A percentile compares a stretch with the other conserved stretches of the same genome.
Evolutionary conservation across 2,888 invertebrate species (phyloP).

Genomic region (Neocrepidodera transversa): DNA sequence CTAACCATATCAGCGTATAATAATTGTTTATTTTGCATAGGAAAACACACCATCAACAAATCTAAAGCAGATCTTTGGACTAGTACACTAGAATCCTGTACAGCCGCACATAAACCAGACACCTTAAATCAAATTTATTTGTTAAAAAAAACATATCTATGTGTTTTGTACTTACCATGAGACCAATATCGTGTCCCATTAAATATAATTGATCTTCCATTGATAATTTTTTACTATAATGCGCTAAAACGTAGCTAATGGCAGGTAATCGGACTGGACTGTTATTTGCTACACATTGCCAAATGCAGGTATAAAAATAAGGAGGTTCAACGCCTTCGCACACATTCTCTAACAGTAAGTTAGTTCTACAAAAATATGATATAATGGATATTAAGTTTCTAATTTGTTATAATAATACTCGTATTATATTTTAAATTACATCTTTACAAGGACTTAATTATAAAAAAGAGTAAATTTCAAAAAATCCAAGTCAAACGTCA

Average conservation of each 20-base stretch:
- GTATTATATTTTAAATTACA: no score
- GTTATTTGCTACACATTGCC: slow-evolving; percentile 86
- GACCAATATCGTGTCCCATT: slow-evolving; percentile 83
- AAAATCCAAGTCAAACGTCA: no score
- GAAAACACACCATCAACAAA: slow-evolving; percentile 81
- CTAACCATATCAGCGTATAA: slow-evolving; percentile 73
- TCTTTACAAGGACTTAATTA: no score
- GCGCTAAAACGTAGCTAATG: slow-evolving; percentile 78
- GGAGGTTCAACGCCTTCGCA: slow-evolving; percentile 77
- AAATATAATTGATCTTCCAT: slow-evolving; percentile 84
- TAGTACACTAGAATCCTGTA: slow-evolving; percentile 80
- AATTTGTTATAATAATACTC: no score
- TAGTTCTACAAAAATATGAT: slow-evolving; percentile 63
- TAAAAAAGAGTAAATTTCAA: no score
- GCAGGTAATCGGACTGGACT: slow-evolving; percentile 83
- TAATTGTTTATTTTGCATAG: slow-evolving; percentile 80
- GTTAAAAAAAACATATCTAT: no score
- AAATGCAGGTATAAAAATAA: slow-evolving; percentile 86
- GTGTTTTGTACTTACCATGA: slow-evolving; percentile 74
- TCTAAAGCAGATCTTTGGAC: slow-evolving; percentile 88
- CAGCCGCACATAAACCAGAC: slow-evolving; percentile 77
- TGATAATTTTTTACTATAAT: slow-evolving; percentile 78
- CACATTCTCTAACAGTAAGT: slow-evolving; percentile 71
- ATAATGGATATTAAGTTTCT: background rate
- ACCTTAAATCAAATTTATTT: slow-evolving; percentile 63